A percentile compares a stretch with the other conserved stretches of the same genome.
These are phyloP conservation scores for Sinopyrophorus schimmeli DNA, from an alignment of 2,888 invertebrate genomes.

Conservation along the genomic window DNA sequence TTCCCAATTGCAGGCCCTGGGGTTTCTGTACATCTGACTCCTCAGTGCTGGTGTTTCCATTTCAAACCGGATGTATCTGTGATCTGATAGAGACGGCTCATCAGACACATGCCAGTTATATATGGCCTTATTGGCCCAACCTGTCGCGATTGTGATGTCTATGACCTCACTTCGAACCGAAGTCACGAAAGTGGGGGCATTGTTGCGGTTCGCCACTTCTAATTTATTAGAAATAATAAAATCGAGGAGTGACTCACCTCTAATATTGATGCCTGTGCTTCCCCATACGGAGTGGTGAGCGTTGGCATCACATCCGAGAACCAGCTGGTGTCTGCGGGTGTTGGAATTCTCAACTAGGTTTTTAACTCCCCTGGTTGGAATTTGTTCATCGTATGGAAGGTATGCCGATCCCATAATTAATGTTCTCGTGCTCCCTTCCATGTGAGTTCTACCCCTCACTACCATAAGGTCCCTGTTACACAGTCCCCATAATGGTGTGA, in stretches of 20 bases:
- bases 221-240: conserved; percentile 1
- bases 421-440: not conserved
- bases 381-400: not conserved
- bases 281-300: not conserved
- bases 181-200: not conserved
- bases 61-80: not conserved
- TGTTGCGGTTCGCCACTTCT: not conserved
- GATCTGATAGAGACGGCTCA: conserved; percentile 3
- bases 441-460: not conserved
- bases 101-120: not conserved
- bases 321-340: not conserved
- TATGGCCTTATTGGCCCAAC: not conserved
- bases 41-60: not conserved
- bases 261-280: conserved; percentile 1
- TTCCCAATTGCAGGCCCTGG: not conserved
- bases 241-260: conserved; percentile 1
- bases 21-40: conserved; percentile 1
- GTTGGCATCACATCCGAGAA: not conserved
- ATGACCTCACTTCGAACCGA: conserved; percentile 1
- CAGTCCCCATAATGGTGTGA: too few relatives aligned
- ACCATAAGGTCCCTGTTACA: not conserved
- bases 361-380: not conserved
- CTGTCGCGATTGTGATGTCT: not conserved
- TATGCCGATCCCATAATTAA: not conserved
- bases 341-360: not conserved